Evolutionary conservation across 92 coral and sea anemone genomes (phyloP), one percentile per base, ranked within the genome.

Genomic region (Parazoanthus atlanticus): DNA sequence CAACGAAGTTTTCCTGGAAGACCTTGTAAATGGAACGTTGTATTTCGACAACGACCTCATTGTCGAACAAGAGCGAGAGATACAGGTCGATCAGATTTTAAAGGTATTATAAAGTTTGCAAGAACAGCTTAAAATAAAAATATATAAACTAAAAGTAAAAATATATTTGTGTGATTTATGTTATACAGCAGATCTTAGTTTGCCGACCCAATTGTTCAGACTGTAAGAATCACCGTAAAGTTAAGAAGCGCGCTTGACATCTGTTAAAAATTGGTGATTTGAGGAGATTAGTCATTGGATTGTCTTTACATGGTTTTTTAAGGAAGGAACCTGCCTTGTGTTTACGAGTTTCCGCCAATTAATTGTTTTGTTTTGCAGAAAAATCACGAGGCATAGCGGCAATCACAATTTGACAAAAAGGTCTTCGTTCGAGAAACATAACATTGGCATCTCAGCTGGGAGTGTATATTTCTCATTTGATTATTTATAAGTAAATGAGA

Each of bases 1-100:
- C 36, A 26, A 13, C 19, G 82, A 78, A 46, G 56, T 43, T 46
- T 78, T 47, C 8, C 36, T 40, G 82, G 64, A 78, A n/a, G 82
- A 78, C 25, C 32, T 43, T 29, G 64, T 17, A 47, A 78, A 78
- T 9, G 82, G 82, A n/a, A 49, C 70, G 17, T 13, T 32, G 26
- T 31, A 80, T 58, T 80, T 56, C 52, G 85, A 58, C 19, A 32
- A 80, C 31, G 66, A 58, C 52, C 29, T 80, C 10, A 73, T 80
- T 56, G 52, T 80, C n/a, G 85, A 80, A 33, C 85, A 80, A 58
- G 85, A 80, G 17, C 85, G 72, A 19, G 85, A 80, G 43, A 23
- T 80, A 23, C 72, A 80, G 11, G 73, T 80, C 71, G 85, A 56
- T 25, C 73, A 80, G 46, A 80, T 80, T 25, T 32, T 80, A 25